These are phyloP conservation scores for Lepidostoma basale DNA, from an alignment of 1,140 invertebrate genomes.

Conservation along the genomic window DNA sequence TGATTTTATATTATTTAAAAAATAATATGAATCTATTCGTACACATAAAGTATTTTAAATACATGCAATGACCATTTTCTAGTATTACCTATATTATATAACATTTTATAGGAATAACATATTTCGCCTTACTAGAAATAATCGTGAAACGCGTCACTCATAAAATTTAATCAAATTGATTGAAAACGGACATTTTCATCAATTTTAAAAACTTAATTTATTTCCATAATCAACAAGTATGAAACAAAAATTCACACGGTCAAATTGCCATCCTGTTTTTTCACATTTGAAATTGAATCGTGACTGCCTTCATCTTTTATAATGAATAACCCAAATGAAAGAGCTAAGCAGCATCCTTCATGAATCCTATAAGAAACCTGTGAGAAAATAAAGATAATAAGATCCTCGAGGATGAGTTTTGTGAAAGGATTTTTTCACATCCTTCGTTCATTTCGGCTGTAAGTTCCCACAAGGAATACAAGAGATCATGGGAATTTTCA, in stretches of 20 bases:
- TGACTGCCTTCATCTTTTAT: neutral
- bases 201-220: too few species aligned
- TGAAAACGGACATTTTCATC: too few species aligned
- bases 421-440: slow-evolving; percentile 12
- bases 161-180: too few species aligned
- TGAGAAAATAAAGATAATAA: slow-evolving; percentile 32
- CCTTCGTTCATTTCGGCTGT: neutral
- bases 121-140: too few species aligned
- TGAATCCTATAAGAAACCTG: slow-evolving; percentile 16
- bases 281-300: slow-evolving; percentile 8
- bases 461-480: slow-evolving; percentile 7
- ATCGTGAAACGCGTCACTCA: too few species aligned
- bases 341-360: slow-evolving; percentile 15
- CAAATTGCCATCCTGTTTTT: slow-evolving; percentile 8
- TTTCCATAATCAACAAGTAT: too few species aligned
- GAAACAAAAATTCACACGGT: slow-evolving; percentile 8
- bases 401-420: slow-evolving; percentile 24
- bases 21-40: too few species aligned
- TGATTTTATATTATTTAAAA: too few species aligned
- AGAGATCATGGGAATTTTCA: neutral
- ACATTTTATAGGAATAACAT: too few species aligned
- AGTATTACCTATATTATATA: too few species aligned
- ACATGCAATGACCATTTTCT: too few species aligned
- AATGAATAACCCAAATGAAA: slow-evolving; percentile 9
- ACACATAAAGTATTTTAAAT: too few species aligned